Conservation (phyloP, 2,888 invertebrate genomes). For the Dichetophora obliterata region DNA sequence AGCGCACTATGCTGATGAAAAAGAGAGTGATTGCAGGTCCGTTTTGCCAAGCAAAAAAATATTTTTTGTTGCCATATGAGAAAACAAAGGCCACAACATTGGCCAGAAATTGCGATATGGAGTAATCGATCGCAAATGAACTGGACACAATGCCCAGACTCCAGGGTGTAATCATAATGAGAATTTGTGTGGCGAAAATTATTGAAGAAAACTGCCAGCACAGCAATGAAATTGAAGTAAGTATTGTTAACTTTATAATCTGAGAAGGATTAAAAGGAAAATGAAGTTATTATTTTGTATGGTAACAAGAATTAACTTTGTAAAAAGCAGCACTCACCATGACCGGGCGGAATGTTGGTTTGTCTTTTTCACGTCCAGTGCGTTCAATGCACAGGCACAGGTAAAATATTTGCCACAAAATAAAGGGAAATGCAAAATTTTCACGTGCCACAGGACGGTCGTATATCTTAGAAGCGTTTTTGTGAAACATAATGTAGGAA, state of each 20-base stretch:
- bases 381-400: conserved; percentile 73
- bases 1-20: conserved; percentile 57
- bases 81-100: conserved; percentile 62
- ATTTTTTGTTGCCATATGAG: conserved; percentile 65
- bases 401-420: conserved; percentile 80
- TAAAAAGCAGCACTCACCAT: conserved; percentile 47
- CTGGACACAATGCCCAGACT: conserved; percentile 72
- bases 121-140: conserved; percentile 64
- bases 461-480: conserved; percentile 85
- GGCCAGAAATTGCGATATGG: conserved; percentile 64
- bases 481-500: conserved; percentile 86
- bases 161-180: conserved; percentile 80
- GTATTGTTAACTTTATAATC: conserved; percentile 62
- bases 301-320: background rate
- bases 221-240: conserved; percentile 67
- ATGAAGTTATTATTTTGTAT: background rate
- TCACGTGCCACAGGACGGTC: conserved; percentile 90
- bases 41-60: conserved; percentile 66
- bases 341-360: conserved; percentile 53
- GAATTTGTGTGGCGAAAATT: conserved; percentile 81
- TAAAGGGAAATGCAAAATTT: conserved; percentile 86
- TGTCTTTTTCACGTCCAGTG: conserved; percentile 55
- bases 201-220: conserved; percentile 89
- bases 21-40: conserved; percentile 63
- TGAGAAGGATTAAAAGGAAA: conserved; percentile 46